These are phyloP conservation scores for Mobula hypostoma DNA, from an alignment of 2,113 vertebrate genomes.

Conservation along the genomic window DNA sequence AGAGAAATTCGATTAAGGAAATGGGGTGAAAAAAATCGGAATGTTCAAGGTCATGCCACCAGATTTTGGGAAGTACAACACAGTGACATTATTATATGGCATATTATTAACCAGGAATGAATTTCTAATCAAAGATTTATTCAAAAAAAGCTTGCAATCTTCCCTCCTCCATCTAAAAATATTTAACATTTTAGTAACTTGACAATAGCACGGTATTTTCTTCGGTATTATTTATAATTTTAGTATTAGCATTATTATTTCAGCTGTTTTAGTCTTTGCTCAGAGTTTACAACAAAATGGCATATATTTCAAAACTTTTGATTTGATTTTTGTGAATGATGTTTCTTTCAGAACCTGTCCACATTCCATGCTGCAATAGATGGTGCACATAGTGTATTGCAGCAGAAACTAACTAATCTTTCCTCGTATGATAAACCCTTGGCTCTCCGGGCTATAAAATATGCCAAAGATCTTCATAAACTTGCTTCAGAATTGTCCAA, in stretches of 20 bases:
- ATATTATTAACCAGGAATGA: no score
- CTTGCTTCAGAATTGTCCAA: constrained; percentile 68
- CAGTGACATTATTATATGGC: no score
- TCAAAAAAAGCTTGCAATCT: neutral
- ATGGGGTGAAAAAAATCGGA: no score
- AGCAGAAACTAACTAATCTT: constrained; percentile 66
- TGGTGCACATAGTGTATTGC: constrained; percentile 69
- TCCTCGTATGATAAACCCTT: constrained; percentile 66
- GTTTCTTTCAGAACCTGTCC: constrained; percentile 66
- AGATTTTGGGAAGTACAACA: no score
- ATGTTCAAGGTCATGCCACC: no score
- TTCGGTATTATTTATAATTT: no score
- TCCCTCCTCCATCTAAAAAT: neutral
- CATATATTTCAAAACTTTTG: neutral
- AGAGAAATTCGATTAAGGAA: no score
- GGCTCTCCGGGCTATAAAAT: constrained; percentile 67
- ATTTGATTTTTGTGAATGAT: neutral
- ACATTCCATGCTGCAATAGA: constrained; percentile 85
- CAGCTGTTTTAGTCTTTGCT: neutral
- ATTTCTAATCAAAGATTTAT: neutral
- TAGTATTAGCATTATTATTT: neutral
- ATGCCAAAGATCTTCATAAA: constrained; percentile 65
- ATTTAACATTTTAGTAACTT: neutral
- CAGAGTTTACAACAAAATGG: neutral
- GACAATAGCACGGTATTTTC: neutral